Conservation (phyloP, 2,888 invertebrate species). For the Salpingus planirostris region DNA sequence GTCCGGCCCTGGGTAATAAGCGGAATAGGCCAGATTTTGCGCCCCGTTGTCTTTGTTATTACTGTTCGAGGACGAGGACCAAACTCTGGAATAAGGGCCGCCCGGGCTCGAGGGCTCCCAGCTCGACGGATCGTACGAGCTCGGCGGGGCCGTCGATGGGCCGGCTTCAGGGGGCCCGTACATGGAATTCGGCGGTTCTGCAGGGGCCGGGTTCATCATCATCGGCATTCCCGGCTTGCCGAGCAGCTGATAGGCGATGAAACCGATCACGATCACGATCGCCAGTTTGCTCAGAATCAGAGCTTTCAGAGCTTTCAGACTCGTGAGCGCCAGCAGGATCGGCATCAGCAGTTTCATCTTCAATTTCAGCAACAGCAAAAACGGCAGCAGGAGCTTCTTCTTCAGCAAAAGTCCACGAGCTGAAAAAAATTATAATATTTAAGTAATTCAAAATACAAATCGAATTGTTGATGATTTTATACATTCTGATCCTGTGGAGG, state of each 20-base stretch:
- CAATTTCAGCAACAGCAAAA: constrained; percentile 69
- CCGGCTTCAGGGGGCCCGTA: constrained; percentile 58
- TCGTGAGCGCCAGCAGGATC: constrained; percentile 67
- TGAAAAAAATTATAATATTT: constrained; percentile 36
- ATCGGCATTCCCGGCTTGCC: constrained; percentile 69
- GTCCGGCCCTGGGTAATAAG: constrained; percentile 60
- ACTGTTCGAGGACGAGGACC: constrained; percentile 48
- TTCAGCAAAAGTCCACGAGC: constrained; percentile 68
- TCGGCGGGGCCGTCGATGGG: constrained; percentile 52
- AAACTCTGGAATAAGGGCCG: constrained; percentile 71
- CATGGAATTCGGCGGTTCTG: constrained; percentile 52
- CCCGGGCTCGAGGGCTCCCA: constrained; percentile 66
- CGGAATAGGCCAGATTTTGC: constrained; percentile 60
- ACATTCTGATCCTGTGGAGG: constrained; percentile 51
- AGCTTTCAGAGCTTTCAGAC: constrained; percentile 76
- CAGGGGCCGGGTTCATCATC: constrained; percentile 40
- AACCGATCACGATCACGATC: constrained; percentile 70
- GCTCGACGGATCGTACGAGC: constrained; percentile 60
- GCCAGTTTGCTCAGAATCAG: constrained; percentile 76
- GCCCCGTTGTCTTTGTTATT: constrained; percentile 33
- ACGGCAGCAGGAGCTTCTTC: constrained; percentile 74
- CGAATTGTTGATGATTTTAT: too few relatives aligned
- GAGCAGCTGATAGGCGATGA: constrained; percentile 68
- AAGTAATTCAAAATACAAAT: not conserved
- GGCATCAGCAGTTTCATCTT: constrained; percentile 80